Evolutionary conservation across 2,797 vertebrate genomes (phyloP).

Genomic region (Danio tinwini): DNA sequence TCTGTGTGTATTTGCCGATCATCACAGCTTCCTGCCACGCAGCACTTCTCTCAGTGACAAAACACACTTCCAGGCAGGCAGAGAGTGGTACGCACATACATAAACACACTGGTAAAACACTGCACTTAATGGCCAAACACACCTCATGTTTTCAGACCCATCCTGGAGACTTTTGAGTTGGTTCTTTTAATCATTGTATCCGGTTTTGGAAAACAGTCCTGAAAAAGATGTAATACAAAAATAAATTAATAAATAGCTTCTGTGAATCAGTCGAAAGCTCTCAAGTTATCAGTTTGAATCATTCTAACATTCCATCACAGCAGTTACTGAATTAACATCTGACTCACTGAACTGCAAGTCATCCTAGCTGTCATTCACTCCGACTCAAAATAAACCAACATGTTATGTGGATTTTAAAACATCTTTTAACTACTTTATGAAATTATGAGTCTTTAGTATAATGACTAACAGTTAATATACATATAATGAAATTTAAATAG

Average conservation of each 20-base stretch:
- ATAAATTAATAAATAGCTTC: neutral
- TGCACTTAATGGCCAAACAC: slow-evolving; percentile 50
- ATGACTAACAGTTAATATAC: neutral
- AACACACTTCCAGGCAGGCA: slow-evolving; percentile 46
- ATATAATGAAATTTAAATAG: too few relatives aligned
- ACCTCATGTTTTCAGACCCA: slow-evolving; percentile 1
- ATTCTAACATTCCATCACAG: slow-evolving; percentile 8
- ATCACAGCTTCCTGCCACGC: slow-evolving; percentile 60
- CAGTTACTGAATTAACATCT: slow-evolving; percentile 35
- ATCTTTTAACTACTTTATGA: neutral
- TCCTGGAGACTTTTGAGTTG: neutral
- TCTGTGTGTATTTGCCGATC: slow-evolving; percentile 60
- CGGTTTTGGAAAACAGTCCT: neutral
- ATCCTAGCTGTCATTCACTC: slow-evolving; percentile 7
- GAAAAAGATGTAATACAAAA: neutral
- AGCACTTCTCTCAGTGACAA: slow-evolving; percentile 52
- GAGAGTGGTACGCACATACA: slow-evolving; percentile 22
- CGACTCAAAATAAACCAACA: slow-evolving; percentile 5
- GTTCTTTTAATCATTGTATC: neutral
- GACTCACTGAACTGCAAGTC: slow-evolving; percentile 27
- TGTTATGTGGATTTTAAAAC: neutral
- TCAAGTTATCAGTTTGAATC: slow-evolving; percentile 1
- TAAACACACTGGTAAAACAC: slow-evolving; percentile 44
- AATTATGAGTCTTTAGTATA: neutral
- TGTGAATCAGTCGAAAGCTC: neutral